Percentiles rank a stretch among this genome's conserved stretches.
Evolutionary conservation across 2,888 invertebrate species (phyloP).

Genomic region (Lucinisca nassula): DNA sequence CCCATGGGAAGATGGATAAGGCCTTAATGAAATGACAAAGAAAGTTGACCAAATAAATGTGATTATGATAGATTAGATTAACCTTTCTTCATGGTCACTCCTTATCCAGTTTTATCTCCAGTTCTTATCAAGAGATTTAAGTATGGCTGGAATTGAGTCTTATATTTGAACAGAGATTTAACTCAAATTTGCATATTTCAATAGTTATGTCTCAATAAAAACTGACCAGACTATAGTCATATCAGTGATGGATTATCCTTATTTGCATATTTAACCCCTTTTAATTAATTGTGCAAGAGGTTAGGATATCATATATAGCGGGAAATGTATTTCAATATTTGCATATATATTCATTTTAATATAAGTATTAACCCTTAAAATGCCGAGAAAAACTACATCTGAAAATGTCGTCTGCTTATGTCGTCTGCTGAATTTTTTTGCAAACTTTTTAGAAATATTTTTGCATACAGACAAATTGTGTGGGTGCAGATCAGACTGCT

Average conservation of each 20-base stretch:
- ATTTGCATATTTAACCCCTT: neutral
- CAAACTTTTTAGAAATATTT: no score
- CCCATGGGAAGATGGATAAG: no score
- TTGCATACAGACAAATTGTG: no score
- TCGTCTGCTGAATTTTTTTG: no score
- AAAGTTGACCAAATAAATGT: neutral
- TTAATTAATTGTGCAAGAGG: neutral
- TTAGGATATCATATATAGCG: no score
- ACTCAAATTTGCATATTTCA: neutral
- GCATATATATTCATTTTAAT: no score
- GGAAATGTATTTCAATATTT: neutral
- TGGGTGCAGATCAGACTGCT: no score
- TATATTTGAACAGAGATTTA: neutral
- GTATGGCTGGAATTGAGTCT: neutral
- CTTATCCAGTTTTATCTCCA: neutral
- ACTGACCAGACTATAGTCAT: neutral
- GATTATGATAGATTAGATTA: neutral
- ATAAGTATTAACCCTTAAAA: no score
- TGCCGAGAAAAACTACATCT: no score
- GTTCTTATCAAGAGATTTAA: neutral
- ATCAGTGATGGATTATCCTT: neutral
- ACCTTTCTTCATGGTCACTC: neutral
- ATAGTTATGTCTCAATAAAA: neutral
- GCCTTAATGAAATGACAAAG: neutral
- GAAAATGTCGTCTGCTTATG: no score